Percentiles rank a stretch among this genome's conserved stretches.
These are phyloP conservation scores for Colletes latitarsis DNA, from an alignment of 1,140 invertebrate genomes.

Conservation along the genomic window DNA sequence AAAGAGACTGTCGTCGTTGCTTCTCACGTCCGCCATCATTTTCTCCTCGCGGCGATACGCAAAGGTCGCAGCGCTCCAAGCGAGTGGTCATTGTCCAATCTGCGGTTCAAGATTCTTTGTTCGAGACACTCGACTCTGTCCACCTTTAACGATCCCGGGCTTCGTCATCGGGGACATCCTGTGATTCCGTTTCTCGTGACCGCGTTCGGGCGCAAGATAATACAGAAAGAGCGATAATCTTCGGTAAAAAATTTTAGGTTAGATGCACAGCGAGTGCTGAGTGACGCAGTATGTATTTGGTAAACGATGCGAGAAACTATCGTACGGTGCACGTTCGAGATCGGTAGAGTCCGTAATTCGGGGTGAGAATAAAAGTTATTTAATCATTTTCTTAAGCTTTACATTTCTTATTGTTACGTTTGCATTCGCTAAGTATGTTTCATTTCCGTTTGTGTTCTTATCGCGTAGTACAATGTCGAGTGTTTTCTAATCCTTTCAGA, in stretches of 20 bases:
- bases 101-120: constrained; percentile 48
- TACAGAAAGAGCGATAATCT: background rate
- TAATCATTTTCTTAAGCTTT: too few relatives aligned
- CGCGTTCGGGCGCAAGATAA: background rate
- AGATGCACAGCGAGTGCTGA: too few relatives aligned
- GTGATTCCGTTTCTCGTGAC: constrained; percentile 8
- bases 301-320: too few relatives aligned
- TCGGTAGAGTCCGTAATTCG: too few relatives aligned
- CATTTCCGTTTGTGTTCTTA: too few relatives aligned
- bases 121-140: constrained; percentile 34
- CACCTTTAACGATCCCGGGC: constrained; percentile 16
- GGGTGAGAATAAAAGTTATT: too few relatives aligned
- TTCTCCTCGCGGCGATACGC: constrained; percentile 19
- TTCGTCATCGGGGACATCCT: constrained; percentile 38
- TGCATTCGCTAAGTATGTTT: too few relatives aligned
- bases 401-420: too few relatives aligned
- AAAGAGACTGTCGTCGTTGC: constrained; percentile 22
- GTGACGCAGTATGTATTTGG: too few relatives aligned
- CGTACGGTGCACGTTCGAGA: too few relatives aligned
- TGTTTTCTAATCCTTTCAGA: too few relatives aligned
- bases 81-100: constrained; percentile 46
- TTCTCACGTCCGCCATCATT: background rate
- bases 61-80: constrained; percentile 38
- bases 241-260: background rate
- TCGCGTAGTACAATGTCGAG: too few relatives aligned